phyloP scores from a whole-genome alignment of 23 tunicate species.

The Clavelina lepadiformis region DNA sequence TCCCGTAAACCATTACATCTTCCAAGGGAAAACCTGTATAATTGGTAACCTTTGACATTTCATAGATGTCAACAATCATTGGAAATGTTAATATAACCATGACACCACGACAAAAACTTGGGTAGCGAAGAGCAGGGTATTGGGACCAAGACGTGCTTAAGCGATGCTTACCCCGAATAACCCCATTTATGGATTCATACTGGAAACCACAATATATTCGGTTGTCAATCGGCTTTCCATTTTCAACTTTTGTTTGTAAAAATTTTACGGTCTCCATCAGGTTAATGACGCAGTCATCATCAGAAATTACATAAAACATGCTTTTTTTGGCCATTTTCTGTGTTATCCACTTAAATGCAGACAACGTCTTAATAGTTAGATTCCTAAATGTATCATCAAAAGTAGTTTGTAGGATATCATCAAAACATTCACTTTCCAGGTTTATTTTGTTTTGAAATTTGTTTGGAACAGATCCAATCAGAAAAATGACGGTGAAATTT shows the following conservation, averaged over 20 bases:
- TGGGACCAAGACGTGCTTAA: conserved; percentile 19
- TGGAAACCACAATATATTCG: conserved; percentile 61
- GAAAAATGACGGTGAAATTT: conserved; percentile 26
- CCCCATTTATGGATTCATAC: conserved; percentile 39
- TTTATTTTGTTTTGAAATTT: conserved; percentile 5
- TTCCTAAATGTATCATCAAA: conserved; percentile 22
- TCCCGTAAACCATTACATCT: conserved; percentile 69
- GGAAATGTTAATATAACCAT: conserved; percentile 54
- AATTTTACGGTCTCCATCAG: conserved; percentile 20
- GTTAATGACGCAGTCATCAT: conserved; percentile 76
- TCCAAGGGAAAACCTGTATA: conserved; percentile 48
- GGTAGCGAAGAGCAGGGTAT: conserved; percentile 40
- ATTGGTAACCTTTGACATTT: conserved; percentile 32
- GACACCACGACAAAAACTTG: conserved; percentile 68
- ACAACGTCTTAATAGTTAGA: conserved; percentile 29
- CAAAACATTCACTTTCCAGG: conserved; percentile 19
- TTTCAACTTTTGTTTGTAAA: conserved; percentile 7
- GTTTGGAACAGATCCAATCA: conserved; percentile 16
- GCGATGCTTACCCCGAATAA: conserved; percentile 29
- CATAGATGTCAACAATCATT: conserved; percentile 26
- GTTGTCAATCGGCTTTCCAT: not conserved
- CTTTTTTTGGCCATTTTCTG: not conserved
- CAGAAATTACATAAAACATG: conserved; percentile 38
- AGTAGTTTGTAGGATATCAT: conserved; percentile 44
- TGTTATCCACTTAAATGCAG: conserved; percentile 32